These are phyloP conservation scores for Jacana jacana DNA, from an alignment of 2,113 vertebrate genomes.

Conservation along the genomic window DNA sequence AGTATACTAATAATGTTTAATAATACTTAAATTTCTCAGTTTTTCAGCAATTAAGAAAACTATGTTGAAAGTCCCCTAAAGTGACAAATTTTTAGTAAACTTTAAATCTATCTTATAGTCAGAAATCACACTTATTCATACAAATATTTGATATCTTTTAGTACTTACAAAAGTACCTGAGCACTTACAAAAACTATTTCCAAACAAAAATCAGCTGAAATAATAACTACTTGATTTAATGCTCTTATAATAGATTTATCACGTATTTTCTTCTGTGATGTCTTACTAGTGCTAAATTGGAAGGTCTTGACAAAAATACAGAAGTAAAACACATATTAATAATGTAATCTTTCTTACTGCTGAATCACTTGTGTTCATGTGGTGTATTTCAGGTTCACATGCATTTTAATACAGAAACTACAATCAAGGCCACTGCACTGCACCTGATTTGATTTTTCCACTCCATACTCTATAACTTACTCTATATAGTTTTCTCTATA, in stretches of 20 bases:
- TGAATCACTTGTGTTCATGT: not conserved
- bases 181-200: not conserved
- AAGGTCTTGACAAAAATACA: not conserved
- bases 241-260: not conserved
- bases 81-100: not conserved
- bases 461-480: no score
- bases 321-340: not conserved
- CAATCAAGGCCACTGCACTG: not conserved
- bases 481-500: no score
- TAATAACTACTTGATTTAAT: not conserved
- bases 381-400: not conserved
- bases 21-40: not conserved
- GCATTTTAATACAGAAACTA: not conserved
- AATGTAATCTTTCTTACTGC: not conserved
- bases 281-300: not conserved
- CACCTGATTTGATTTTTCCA: not conserved
- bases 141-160: not conserved
- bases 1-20: not conserved
- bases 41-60: not conserved
- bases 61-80: not conserved
- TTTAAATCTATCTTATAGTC: not conserved
- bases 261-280: not conserved
- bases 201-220: not conserved
- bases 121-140: not conserved
- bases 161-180: not conserved